phyloP scores from a whole-genome alignment of 1,140 invertebrate species.

The Leptinotarsa lineolata region DNA sequence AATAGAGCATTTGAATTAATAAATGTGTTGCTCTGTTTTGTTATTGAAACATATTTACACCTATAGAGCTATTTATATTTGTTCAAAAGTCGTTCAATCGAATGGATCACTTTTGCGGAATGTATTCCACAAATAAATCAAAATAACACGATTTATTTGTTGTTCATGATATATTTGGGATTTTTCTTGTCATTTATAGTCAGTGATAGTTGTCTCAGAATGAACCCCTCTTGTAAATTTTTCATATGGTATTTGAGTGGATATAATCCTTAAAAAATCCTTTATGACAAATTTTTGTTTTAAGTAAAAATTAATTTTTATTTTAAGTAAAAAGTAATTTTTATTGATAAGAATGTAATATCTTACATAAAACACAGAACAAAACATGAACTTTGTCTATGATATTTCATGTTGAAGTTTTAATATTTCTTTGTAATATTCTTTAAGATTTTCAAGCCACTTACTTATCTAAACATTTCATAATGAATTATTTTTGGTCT shows the following conservation, averaged over 20 bases:
- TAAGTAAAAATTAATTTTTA: no score
- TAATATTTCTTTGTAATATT: no score
- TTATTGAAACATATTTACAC: constrained; percentile 15
- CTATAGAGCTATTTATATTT: not conserved
- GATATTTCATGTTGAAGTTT: no score
- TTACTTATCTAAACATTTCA: no score
- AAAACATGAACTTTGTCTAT: no score
- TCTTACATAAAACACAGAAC: no score
- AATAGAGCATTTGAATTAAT: constrained; percentile 14
- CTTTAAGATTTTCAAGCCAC: no score
- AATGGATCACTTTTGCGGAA: not conserved
- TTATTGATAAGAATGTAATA: no score
- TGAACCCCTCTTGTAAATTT: not conserved
- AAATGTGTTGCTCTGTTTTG: not conserved
- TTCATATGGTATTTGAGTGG: not conserved
- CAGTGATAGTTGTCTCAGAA: not conserved
- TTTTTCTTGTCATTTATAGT: not conserved
- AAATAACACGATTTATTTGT: not conserved
- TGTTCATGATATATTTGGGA: not conserved
- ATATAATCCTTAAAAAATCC: no score
- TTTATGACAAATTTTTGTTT: no score
- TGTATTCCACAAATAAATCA: not conserved
- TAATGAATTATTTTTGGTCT: no score
- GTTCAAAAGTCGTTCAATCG: not conserved
- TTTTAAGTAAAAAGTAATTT: no score